These are phyloP conservation scores for Seriola aureovittata DNA, from an alignment of 2,113 vertebrate genomes.

Conservation along the genomic window DNA sequence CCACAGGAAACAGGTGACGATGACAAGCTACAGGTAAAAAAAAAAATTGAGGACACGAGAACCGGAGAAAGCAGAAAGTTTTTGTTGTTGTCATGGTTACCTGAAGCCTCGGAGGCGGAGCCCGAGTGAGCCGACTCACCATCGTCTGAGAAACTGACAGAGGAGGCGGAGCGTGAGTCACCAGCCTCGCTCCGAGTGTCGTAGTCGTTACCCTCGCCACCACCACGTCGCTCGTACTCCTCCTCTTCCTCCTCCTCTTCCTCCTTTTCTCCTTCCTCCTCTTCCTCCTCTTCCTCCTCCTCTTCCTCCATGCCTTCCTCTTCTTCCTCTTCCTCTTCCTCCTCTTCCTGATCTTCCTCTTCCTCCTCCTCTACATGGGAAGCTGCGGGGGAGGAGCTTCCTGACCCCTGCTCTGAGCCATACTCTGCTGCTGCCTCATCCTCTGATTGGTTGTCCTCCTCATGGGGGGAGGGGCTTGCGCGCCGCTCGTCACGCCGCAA, in stretches of 20 bases:
- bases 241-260: conserved; percentile 91
- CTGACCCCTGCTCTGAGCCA: conserved; percentile 90
- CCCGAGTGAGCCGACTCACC: conserved; percentile 91
- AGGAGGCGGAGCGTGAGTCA: conserved; percentile 93
- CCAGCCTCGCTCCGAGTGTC: conserved; percentile 97
- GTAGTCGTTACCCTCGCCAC: conserved; percentile 90
- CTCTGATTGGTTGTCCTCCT: conserved; percentile 89
- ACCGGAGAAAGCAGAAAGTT: neutral
- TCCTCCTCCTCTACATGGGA: conserved; percentile 85
- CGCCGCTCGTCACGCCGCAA: conserved; percentile 82
- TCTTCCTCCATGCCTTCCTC: conserved; percentile 75
- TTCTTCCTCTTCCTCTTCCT: conserved; percentile 78
- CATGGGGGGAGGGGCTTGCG: conserved; percentile 90
- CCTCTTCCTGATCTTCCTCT: conserved; percentile 78
- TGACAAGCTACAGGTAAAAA: too few relatives aligned
- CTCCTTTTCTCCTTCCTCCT: conserved; percentile 85
- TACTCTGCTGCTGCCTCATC: conserved; percentile 82
- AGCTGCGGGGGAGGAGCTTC: conserved; percentile 91
- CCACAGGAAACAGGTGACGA: too few relatives aligned
- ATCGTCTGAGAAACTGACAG: conserved; percentile 95
- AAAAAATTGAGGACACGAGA: too few relatives aligned
- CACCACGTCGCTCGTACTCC: conserved; percentile 89
- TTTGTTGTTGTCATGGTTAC: conserved; percentile 73
- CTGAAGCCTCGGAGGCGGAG: conserved; percentile 93
- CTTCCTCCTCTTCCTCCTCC: conserved; percentile 89